phyloP scores from a whole-genome alignment of 92 coral and sea anemone species.

The Metridium senile region DNA sequence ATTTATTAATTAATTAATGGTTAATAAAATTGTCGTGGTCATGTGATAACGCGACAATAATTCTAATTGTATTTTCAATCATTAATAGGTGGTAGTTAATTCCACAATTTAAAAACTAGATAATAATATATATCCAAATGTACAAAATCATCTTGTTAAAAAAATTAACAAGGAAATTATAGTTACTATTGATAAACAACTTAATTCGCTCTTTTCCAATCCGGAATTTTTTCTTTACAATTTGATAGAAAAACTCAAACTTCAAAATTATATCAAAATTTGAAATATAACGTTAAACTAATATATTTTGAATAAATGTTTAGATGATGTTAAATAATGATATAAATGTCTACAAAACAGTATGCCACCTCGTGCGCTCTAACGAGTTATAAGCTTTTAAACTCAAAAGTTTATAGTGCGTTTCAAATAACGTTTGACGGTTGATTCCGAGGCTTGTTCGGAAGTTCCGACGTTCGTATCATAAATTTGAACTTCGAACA shows the following conservation, averaged over 20 bases:
- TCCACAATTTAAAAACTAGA: slow-evolving; percentile 4
- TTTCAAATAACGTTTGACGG: too few species aligned
- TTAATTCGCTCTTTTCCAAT: neutral
- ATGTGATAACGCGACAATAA: neutral
- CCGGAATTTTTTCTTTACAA: neutral
- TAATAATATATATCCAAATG: neutral
- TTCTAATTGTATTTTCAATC: neutral
- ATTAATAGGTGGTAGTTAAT: neutral
- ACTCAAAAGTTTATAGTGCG: too few species aligned
- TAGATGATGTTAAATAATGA: neutral
- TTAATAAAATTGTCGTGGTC: neutral
- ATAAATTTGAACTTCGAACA: too few species aligned
- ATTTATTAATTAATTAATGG: neutral
- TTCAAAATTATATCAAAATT: slow-evolving; percentile 14
- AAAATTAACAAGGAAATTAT: slow-evolving; percentile 19
- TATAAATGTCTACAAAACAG: neutral
- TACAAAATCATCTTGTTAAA: slow-evolving; percentile 10
- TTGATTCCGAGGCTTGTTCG: too few species aligned
- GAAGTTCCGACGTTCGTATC: too few species aligned
- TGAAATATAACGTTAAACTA: slow-evolving; percentile 2
- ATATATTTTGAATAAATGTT: neutral
- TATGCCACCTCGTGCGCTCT: too few species aligned
- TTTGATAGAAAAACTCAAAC: neutral
- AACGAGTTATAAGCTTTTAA: too few species aligned
- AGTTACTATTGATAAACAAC: slow-evolving; percentile 2